phyloP scores from a whole-genome alignment of 2,113 vertebrate species.

The Myrmecobius fasciatus region DNA sequence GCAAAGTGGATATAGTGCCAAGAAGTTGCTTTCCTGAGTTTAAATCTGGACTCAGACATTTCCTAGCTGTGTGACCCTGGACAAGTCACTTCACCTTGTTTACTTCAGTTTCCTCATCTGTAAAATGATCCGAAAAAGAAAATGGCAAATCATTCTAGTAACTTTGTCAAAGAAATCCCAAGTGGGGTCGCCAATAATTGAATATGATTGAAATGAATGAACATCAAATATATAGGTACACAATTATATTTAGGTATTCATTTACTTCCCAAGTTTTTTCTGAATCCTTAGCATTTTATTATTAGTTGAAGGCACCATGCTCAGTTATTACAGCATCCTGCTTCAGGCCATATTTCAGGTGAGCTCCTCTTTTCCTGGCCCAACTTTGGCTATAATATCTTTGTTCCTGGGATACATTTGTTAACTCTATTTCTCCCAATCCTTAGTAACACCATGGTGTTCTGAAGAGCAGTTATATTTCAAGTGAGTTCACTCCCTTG shows the following conservation, averaged over 20 bases:
- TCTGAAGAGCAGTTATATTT: too few relatives aligned
- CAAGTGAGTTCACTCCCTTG: too few relatives aligned
- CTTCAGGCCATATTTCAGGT: too few relatives aligned
- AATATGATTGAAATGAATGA: background rate
- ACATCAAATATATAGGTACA: too few relatives aligned
- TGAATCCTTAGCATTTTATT: background rate
- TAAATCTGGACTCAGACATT: background rate
- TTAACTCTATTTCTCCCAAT: too few relatives aligned
- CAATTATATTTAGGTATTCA: slow-evolving; percentile 5
- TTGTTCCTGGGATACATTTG: too few relatives aligned
- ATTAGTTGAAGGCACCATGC: background rate
- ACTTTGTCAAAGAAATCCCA: background rate
- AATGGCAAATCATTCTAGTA: background rate
- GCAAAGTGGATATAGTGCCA: background rate
- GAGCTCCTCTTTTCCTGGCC: too few relatives aligned
- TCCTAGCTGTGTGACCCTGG: background rate
- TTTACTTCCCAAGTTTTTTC: background rate
- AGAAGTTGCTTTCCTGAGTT: background rate
- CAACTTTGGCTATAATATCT: too few relatives aligned
- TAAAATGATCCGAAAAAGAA: background rate
- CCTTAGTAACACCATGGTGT: too few relatives aligned
- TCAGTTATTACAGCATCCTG: too few relatives aligned
- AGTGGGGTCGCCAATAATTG: background rate
- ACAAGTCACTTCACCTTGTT: background rate
- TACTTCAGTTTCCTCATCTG: background rate